phyloP scores from a whole-genome alignment of 1,140 invertebrate genomes.

The Drosophila pseudoananassae region DNA sequence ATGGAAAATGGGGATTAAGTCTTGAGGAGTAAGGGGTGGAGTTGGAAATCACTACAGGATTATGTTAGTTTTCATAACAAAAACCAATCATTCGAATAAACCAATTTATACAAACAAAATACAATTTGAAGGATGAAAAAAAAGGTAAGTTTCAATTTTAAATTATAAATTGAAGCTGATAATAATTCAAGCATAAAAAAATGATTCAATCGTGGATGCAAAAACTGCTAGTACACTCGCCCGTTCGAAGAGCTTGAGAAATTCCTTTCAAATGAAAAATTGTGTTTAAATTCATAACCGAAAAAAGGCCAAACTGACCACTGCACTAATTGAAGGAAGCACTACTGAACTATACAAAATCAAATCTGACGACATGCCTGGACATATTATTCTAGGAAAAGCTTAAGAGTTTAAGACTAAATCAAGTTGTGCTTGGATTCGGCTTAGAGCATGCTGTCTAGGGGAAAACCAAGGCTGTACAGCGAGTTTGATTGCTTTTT shows the following conservation, averaged over 20 bases:
- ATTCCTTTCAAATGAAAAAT: background rate
- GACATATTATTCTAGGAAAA: constrained; percentile 3
- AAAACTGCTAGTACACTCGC: background rate
- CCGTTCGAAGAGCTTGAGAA: background rate
- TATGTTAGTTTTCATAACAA: constrained; percentile 1
- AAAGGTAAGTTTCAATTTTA: background rate
- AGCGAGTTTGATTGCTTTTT: constrained; percentile 11
- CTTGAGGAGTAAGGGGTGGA: background rate
- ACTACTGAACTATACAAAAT: constrained; percentile 3
- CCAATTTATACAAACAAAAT: constrained; percentile 4
- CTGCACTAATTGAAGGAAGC: too few relatives aligned
- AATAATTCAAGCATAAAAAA: background rate
- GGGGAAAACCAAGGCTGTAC: constrained; percentile 22
- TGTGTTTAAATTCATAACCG: background rate
- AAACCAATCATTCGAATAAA: constrained; percentile 13
- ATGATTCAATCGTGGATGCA: background rate
- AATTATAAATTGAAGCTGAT: background rate
- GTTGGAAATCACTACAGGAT: constrained; percentile 2
- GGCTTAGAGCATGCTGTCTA: constrained; percentile 40
- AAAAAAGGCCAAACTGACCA: background rate
- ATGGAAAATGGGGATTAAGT: background rate
- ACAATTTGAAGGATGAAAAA: background rate
- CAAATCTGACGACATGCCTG: constrained; percentile 25
- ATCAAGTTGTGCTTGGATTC: constrained; percentile 30
- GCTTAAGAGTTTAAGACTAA: constrained; percentile 4